These are phyloP conservation scores for Siniperca chuatsi DNA, from an alignment of 2,113 vertebrate genomes.

Conservation along the genomic window DNA sequence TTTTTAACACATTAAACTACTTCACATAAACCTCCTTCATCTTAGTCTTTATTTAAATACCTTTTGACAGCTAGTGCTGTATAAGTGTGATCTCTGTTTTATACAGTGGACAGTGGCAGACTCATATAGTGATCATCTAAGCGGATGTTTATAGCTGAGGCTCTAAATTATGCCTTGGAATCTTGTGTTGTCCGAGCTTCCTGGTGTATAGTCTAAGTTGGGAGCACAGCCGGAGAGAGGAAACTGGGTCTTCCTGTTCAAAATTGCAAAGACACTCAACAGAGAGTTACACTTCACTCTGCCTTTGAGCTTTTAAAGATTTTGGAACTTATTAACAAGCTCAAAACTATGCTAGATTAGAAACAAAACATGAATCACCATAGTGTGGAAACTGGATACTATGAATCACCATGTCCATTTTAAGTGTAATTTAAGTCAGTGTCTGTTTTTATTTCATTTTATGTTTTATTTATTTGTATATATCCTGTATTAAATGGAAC, in stretches of 20 bases:
- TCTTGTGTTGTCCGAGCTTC: constrained; percentile 64
- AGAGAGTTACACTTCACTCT: constrained; percentile 2
- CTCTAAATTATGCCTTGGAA: constrained; percentile 68
- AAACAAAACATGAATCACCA: constrained; percentile 21
- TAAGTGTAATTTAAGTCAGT: not conserved
- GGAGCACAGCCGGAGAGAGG: constrained; percentile 63
- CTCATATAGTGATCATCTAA: constrained; percentile 31
- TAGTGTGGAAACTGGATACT: not conserved
- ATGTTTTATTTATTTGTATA: not conserved
- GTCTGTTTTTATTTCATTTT: too few relatives aligned
- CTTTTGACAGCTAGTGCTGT: not conserved
- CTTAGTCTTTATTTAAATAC: constrained; percentile 1
- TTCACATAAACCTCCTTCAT: not conserved
- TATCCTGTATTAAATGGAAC: not conserved
- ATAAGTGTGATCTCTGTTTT: not conserved
- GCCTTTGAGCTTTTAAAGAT: not conserved
- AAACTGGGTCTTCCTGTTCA: constrained; percentile 79
- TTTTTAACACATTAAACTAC: constrained; percentile 36
- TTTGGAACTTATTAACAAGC: not conserved
- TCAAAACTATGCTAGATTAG: not conserved
- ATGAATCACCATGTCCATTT: not conserved
- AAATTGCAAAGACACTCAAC: constrained; percentile 49
- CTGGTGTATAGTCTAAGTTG: constrained; percentile 69
- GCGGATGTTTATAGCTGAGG: constrained; percentile 61
- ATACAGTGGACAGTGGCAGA: not conserved